Base-by-base conservation (phyloP, 2,113 vertebrate genomes). In the Lagopus muta region DNA sequence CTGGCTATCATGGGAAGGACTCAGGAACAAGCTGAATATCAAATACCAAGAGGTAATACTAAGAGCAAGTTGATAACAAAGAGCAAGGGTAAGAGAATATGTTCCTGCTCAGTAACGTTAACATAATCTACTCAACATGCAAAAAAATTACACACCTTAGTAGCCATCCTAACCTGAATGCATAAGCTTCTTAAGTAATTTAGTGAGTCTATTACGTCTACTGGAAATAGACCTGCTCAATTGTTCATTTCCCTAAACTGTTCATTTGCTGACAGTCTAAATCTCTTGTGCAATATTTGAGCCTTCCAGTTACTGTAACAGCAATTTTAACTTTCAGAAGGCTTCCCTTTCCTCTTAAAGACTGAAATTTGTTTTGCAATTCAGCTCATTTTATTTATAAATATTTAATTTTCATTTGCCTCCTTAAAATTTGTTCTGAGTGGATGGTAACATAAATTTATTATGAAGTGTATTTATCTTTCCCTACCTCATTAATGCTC, bases 341-440 rank as follows among this genome's bases (percentile, higher is more conserved):
- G 81, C 71, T 96, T 96, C 87, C 84, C 77, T 78, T 96, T 96
- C 84, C 94, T 96, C 91, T 95, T 89, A 79, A 89, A 89, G 78
- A 62, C 55, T 80, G 84, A 90, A 89, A 92, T 87, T 80, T 87
- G 72, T 95, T 95, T 95, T 95, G 95, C 94, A 92, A 82, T 91
- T 89, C 45, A 22, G 92, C 72, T 89, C 62, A 87, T 96, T 92
- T 94, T 92, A 79, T 93, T 96, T 96, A 96, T 94, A 96, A 96
- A 96, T 95, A 96, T 96, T 96, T 96, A 94, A 96, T 96, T 92
- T 91, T 94, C 71, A 92, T 94, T 89, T 94, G 58, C 84, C 66
- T 93, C 60, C 87, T 92, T 85, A 85, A 82, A 82, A 92, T 50
- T 89, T 85, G 70, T 79, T 93, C 92, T 94, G 90, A 96, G 95